Evolutionary conservation across 2,113 vertebrate species (phyloP).

Genomic region (Agelaius tricolor): DNA sequence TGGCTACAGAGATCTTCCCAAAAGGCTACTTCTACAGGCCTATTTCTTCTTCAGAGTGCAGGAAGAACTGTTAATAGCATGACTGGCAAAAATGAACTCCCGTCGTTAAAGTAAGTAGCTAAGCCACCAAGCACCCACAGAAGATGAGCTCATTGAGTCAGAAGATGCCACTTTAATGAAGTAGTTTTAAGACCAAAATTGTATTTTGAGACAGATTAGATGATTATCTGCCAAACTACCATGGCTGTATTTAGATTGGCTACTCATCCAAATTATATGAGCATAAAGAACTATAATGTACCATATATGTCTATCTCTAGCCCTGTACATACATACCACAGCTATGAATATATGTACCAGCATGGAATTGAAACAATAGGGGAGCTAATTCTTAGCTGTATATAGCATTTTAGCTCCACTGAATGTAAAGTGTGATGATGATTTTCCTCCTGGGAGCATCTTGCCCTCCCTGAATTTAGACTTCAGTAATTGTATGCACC

Average conservation of each 20-base stretch:
- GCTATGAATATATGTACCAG: constrained; percentile 16
- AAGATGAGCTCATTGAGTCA: constrained; percentile 5
- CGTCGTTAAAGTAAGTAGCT: not conserved
- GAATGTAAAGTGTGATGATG: not conserved
- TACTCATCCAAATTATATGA: not conserved
- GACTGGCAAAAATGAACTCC: not conserved
- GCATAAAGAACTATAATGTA: not conserved
- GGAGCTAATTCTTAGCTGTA: constrained; percentile 1
- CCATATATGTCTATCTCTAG: constrained; percentile 59
- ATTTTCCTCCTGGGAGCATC: not conserved
- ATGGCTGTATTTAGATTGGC: constrained; percentile 17
- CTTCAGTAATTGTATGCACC: not conserved
- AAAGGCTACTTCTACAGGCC: not conserved
- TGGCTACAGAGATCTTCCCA: not conserved
- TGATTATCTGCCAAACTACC: not conserved
- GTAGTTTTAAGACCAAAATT: constrained; percentile 1
- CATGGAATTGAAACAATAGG: constrained; percentile 8
- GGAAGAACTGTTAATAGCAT: not conserved
- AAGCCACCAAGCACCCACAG: not conserved
- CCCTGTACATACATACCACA: constrained; percentile 48
- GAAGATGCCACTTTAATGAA: constrained; percentile 36
- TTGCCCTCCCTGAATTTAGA: not conserved
- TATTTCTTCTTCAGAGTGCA: not conserved
- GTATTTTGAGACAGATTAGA: constrained; percentile 19
- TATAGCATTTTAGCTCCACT: constrained; percentile 3